These are phyloP conservation scores for Diarsia rubi DNA, from an alignment of 2,888 invertebrate species.

Conservation along the genomic window DNA sequence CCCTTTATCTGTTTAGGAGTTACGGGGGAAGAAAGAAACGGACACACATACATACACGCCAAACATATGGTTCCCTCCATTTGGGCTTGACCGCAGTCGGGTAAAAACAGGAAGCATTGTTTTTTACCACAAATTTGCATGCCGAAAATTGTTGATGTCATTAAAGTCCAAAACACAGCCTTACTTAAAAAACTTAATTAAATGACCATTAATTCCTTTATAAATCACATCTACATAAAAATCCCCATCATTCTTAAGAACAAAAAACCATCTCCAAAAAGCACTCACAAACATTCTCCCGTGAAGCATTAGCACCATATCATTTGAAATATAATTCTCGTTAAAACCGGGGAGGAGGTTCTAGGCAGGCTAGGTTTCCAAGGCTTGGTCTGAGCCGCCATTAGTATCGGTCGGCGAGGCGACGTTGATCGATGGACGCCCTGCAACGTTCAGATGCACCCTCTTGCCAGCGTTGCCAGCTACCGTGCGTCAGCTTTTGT, in stretches of 20 bases:
- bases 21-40: too few species aligned
- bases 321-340: slow-evolving; percentile 65
- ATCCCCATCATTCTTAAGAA: neutral
- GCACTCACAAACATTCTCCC: slow-evolving; percentile 13
- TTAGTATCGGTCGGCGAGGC: slow-evolving; percentile 80
- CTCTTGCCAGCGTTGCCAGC: slow-evolving; percentile 31
- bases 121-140: neutral
- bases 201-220: neutral
- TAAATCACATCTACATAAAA: neutral
- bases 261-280: slow-evolving; percentile 9
- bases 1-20: too few species aligned
- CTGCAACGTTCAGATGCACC: slow-evolving; percentile 72
- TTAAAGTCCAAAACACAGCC: neutral
- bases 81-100: too few species aligned
- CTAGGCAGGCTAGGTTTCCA: slow-evolving; percentile 64
- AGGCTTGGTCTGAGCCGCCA: slow-evolving; percentile 76
- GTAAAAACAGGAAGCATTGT: neutral
- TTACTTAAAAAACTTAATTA: neutral
- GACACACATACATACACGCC: too few species aligned
- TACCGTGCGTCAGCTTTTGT: slow-evolving; percentile 56
- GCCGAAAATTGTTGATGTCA: too few species aligned
- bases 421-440: slow-evolving; percentile 84
- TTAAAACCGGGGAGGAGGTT: slow-evolving; percentile 59
- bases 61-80: too few species aligned
- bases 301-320: slow-evolving; percentile 52